These are phyloP conservation scores for Bellardia bayeri DNA, from an alignment of 2,888 invertebrate species.

Conservation along the genomic window DNA sequence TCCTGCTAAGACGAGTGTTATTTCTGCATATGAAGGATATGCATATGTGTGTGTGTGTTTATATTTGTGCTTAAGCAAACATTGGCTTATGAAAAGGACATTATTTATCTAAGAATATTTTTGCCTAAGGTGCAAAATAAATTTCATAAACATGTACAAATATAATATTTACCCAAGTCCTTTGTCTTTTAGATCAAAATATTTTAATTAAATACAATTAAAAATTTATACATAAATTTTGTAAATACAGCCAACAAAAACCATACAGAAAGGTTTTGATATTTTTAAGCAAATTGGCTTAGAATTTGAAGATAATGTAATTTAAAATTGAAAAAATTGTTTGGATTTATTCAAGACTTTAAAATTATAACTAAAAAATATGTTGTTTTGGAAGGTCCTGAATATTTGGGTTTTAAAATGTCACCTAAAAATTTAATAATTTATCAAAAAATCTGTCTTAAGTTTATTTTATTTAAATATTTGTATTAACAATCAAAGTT, in stretches of 20 bases:
- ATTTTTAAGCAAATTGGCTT: neutral
- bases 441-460: no score
- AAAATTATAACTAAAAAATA: no score
- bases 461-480: no score
- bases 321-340: no score
- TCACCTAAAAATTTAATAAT: no score
- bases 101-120: slow-evolving; percentile 63
- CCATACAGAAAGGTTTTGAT: neutral
- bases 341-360: no score
- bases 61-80: slow-evolving; percentile 25
- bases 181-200: slow-evolving; percentile 39
- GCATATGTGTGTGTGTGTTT: neutral
- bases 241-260: neutral
- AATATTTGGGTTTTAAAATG: no score
- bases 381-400: no score
- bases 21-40: slow-evolving; percentile 19
- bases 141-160: slow-evolving; percentile 1
- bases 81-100: slow-evolving; percentile 56
- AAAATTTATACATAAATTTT: slow-evolving; percentile 45
- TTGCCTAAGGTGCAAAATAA: slow-evolving; percentile 54
- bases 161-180: slow-evolving; percentile 27
- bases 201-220: slow-evolving; percentile 64
- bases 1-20: neutral
- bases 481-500: no score
- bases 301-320: no score